Evolutionary conservation across 2,797 vertebrate genomes (phyloP).

Genomic region (Melanotaenia trifasciata): DNA sequence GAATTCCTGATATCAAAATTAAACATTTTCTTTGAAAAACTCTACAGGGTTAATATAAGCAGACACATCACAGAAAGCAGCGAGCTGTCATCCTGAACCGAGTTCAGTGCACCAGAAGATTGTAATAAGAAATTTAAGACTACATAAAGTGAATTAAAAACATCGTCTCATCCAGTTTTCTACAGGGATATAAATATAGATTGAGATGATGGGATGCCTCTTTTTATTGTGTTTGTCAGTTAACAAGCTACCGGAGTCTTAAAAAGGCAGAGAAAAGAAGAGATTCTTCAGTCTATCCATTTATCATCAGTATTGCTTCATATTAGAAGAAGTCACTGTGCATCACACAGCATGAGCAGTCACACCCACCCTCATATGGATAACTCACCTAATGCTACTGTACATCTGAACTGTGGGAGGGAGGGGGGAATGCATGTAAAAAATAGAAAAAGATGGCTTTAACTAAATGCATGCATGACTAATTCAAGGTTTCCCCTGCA

Average conservation of each 20-base stretch:
- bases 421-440: background rate
- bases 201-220: background rate
- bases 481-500: background rate
- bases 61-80: background rate
- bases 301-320: background rate
- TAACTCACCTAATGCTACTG: background rate
- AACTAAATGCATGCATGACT: background rate
- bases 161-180: background rate
- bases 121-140: background rate
- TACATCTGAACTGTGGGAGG: background rate
- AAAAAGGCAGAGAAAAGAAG: background rate
- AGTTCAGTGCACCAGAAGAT: background rate
- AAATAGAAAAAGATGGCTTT: background rate
- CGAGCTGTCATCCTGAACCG: too few species aligned
- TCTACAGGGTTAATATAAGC: background rate
- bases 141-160: background rate
- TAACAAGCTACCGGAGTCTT: background rate
- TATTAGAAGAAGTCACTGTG: background rate
- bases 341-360: too few species aligned
- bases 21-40: too few species aligned
- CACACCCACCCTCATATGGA: too few species aligned
- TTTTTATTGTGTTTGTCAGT: background rate
- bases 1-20: too few species aligned
- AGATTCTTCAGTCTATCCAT: background rate
- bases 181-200: background rate